These are phyloP conservation scores for Smittia sp. DNA, from an alignment of 2,888 invertebrate genomes.

Conservation along the genomic window DNA sequence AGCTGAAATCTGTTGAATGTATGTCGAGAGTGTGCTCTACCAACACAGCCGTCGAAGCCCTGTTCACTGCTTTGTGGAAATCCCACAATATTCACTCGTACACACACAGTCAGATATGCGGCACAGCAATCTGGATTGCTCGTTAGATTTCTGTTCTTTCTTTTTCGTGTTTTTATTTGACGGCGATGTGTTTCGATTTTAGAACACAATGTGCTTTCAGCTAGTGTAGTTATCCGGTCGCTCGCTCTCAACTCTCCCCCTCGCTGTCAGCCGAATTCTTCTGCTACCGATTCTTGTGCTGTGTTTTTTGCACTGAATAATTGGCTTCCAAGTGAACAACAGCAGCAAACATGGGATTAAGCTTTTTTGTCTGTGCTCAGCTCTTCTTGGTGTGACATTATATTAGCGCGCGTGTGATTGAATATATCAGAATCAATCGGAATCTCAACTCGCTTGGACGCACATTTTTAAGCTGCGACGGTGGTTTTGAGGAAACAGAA, in stretches of 20 bases:
- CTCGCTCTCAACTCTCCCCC: not conserved
- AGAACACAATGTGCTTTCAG: slow-evolving; percentile 38
- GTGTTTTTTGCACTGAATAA: slow-evolving; percentile 16
- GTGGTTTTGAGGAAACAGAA: not conserved
- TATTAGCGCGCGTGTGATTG: slow-evolving; percentile 39
- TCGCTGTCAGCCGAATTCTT: not conserved
- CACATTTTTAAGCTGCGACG: slow-evolving; percentile 25
- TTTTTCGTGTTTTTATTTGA: slow-evolving; percentile 26
- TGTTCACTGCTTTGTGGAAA: not conserved
- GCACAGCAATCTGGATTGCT: slow-evolving; percentile 7
- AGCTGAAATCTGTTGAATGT: slow-evolving; percentile 24
- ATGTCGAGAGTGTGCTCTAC: slow-evolving; percentile 8
- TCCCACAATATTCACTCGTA: not conserved
- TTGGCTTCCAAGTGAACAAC: slow-evolving; percentile 33
- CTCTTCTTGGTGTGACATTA: slow-evolving; percentile 35
- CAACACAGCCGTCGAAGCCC: not conserved
- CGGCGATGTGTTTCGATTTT: slow-evolving; percentile 33
- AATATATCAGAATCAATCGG: slow-evolving; percentile 39
- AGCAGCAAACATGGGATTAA: slow-evolving; percentile 34
- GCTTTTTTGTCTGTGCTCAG: not conserved
- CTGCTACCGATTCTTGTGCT: not conserved
- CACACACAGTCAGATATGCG: not conserved
- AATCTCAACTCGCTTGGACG: slow-evolving; percentile 37
- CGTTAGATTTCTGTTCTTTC: slow-evolving; percentile 16
- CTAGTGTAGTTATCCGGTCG: slow-evolving; percentile 9